Percentiles rank a stretch among this genome's conserved stretches.
Conservation (phyloP, 2,797 vertebrate species). For the Pangasius djambal region DNA sequence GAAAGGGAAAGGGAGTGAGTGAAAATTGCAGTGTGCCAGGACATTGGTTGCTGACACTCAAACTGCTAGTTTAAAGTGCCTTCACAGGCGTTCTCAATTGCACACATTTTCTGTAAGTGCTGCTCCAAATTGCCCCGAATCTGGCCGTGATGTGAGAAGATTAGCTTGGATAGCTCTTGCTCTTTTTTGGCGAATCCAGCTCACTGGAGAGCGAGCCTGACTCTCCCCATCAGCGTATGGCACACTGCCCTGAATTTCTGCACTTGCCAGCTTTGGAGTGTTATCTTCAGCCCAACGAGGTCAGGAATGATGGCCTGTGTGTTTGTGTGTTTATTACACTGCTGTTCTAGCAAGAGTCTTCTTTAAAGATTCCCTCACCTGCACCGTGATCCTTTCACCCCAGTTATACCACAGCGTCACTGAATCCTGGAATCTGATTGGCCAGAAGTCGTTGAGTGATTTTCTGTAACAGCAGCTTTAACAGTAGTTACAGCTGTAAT, state of each 20-base stretch:
- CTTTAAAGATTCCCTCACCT: not conserved
- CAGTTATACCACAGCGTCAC: no score
- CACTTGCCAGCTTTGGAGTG: slow-evolving; percentile 25
- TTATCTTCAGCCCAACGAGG: slow-evolving; percentile 27
- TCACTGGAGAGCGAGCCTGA: slow-evolving; percentile 53
- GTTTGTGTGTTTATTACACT: not conserved
- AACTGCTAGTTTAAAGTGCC: slow-evolving; percentile 59
- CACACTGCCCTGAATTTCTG: slow-evolving; percentile 55
- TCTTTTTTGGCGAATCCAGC: slow-evolving; percentile 47
- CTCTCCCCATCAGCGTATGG: slow-evolving; percentile 35
- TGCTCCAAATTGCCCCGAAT: slow-evolving; percentile 60
- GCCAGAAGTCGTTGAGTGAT: not conserved
- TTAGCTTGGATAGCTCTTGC: slow-evolving; percentile 55
- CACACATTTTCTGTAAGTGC: slow-evolving; percentile 63
- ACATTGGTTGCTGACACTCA: slow-evolving; percentile 58
- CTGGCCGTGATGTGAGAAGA: slow-evolving; percentile 59
- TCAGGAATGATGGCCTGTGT: slow-evolving; percentile 10
- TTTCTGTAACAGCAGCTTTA: not conserved
- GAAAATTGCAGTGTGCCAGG: slow-evolving; percentile 56
- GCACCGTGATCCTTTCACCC: not conserved
- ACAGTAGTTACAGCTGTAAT: not conserved
- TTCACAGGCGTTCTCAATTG: slow-evolving; percentile 59
- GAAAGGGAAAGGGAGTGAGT: slow-evolving; percentile 33
- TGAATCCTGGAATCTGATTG: not conserved
- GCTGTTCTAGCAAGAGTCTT: not conserved